Evolutionary conservation across 2,113 vertebrate species (phyloP).

Genomic region (Marmota monax): DNA sequence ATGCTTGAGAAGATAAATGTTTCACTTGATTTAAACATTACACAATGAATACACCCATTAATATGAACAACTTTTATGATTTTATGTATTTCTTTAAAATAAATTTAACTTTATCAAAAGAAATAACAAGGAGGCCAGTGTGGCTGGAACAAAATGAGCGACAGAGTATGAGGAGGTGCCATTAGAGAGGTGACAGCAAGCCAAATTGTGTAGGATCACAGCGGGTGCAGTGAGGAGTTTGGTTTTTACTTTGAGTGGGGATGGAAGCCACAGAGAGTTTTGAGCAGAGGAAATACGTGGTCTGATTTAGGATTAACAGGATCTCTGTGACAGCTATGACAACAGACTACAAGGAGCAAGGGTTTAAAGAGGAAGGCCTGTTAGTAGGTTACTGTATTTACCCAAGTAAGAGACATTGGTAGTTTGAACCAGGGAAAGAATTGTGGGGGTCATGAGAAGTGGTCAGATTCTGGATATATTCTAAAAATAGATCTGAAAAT

Average conservation of each 20-base stretch:
- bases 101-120: neutral
- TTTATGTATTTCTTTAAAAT: neutral
- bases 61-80: neutral
- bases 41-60: neutral
- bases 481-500: constrained; percentile 67
- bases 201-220: neutral
- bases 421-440: constrained; percentile 14
- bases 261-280: constrained; percentile 22
- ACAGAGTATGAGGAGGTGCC: neutral
- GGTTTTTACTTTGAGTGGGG: constrained; percentile 36
- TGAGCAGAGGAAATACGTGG: neutral
- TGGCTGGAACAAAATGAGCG: constrained; percentile 5
- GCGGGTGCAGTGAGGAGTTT: neutral
- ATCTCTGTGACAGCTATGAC: constrained; percentile 9
- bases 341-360: constrained; percentile 2
- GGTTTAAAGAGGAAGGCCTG: constrained; percentile 12
- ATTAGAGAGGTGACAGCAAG: neutral
- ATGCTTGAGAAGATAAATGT: neutral
- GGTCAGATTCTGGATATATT: constrained; percentile 3
- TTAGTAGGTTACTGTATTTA: constrained; percentile 3
- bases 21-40: neutral
- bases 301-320: constrained; percentile 15
- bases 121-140: neutral
- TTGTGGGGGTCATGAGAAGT: constrained; percentile 16
- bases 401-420: constrained; percentile 38